A percentile compares a stretch with the other conserved stretches of the same genome.
phyloP scores from a whole-genome alignment of 2,113 vertebrate genomes.

The Pseudopodoces humilis region DNA sequence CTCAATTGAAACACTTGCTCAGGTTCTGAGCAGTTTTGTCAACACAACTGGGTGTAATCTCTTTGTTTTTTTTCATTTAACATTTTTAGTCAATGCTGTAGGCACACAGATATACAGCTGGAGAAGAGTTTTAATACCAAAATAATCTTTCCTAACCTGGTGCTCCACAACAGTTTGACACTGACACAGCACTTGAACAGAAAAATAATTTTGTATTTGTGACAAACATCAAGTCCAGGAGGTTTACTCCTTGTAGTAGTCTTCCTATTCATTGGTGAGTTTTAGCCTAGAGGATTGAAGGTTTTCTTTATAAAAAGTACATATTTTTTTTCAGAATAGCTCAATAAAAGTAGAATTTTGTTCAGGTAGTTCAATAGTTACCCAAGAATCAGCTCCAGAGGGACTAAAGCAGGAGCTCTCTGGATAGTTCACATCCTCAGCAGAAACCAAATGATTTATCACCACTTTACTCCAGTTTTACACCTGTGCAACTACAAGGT shows the following conservation, averaged over 20 bases:
- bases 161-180: not conserved
- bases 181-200: not conserved
- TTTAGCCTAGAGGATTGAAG: not conserved
- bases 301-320: not conserved
- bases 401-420: not conserved
- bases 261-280: not conserved
- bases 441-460: not conserved
- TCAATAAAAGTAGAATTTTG: not conserved
- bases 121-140: not conserved
- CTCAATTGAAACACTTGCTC: not conserved
- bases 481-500: not conserved
- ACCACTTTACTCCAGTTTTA: not conserved
- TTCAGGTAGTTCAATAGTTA: not conserved
- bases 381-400: not conserved
- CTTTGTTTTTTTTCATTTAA: not conserved
- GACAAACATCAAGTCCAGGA: not conserved
- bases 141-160: not conserved
- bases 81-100: not conserved
- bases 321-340: not conserved
- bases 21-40: not conserved
- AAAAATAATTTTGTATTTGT: not conserved
- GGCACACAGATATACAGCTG: not conserved
- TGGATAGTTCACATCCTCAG: not conserved
- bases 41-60: not conserved
- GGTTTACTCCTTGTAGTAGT: not conserved